phyloP scores from a whole-genome alignment of 2,113 vertebrate species.

The Eudyptes chrysolophus region DNA sequence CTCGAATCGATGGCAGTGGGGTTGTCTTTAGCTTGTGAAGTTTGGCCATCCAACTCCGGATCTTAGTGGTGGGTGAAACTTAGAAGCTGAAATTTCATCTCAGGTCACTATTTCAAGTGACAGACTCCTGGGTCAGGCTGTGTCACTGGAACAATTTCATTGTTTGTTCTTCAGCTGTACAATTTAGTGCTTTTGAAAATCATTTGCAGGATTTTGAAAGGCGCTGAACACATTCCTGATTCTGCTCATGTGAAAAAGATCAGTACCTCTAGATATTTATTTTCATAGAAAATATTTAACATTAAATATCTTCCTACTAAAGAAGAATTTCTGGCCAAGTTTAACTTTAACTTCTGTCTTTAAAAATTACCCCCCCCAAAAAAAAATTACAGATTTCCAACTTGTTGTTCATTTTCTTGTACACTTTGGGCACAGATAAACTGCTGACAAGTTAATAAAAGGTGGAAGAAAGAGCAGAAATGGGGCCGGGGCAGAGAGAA shows the following conservation, averaged over 20 bases:
- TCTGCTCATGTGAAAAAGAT: background rate
- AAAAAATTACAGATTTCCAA: background rate
- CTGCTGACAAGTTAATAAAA: background rate
- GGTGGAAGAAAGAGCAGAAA: background rate
- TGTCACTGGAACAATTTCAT: background rate
- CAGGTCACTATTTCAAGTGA: background rate
- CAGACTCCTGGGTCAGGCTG: background rate
- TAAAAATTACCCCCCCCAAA: background rate
- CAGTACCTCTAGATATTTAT: background rate
- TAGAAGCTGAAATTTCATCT: background rate
- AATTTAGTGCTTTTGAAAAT: background rate
- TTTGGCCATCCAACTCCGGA: background rate
- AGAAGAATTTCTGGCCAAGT: background rate
- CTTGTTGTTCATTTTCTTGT: background rate
- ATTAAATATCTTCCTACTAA: background rate
- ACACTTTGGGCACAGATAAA: background rate
- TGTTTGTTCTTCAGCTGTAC: background rate
- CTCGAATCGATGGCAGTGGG: background rate
- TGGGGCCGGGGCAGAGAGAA: fast-evolving
- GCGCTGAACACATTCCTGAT: background rate
- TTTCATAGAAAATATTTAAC: background rate
- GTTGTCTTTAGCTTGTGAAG: background rate
- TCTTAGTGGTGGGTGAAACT: background rate
- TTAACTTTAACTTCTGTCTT: background rate
- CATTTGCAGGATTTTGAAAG: background rate